Conservation (phyloP, 2,113 vertebrate species). For the Oreochromis aureus region DNA sequence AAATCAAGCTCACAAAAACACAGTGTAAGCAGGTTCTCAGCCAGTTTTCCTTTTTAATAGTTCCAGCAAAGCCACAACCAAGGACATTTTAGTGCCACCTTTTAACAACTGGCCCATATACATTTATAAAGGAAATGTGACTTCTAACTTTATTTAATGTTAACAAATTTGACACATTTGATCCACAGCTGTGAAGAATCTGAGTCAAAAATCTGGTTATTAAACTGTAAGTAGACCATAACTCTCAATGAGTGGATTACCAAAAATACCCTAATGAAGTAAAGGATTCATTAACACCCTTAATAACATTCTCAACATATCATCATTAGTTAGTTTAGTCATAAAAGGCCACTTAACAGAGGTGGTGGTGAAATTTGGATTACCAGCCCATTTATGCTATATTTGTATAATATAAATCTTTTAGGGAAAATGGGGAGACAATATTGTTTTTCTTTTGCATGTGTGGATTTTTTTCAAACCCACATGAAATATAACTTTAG, state of each 20-base stretch:
- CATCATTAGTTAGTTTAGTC: background rate
- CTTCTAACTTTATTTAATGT: background rate
- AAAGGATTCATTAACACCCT: background rate
- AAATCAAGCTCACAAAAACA: background rate
- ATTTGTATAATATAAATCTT: background rate
- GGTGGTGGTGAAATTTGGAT: background rate
- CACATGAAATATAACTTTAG: fast-evolving
- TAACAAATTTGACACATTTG: background rate
- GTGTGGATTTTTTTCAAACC: background rate
- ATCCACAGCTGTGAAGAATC: background rate
- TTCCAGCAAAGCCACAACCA: background rate
- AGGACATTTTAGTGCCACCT: background rate
- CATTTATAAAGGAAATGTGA: background rate
- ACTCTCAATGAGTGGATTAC: background rate
- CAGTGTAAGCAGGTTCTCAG: background rate
- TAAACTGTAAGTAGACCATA: background rate
- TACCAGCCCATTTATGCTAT: background rate
- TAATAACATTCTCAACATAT: background rate
- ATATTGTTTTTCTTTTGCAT: fast-evolving
- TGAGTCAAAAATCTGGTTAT: background rate
- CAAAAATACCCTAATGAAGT: background rate
- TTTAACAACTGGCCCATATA: background rate
- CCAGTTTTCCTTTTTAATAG: background rate
- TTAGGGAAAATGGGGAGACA: fast-evolving
- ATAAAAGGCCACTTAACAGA: background rate